Base-by-base conservation (phyloP, 1,140 invertebrate species). In the Hypothenemus hampei region DNA sequence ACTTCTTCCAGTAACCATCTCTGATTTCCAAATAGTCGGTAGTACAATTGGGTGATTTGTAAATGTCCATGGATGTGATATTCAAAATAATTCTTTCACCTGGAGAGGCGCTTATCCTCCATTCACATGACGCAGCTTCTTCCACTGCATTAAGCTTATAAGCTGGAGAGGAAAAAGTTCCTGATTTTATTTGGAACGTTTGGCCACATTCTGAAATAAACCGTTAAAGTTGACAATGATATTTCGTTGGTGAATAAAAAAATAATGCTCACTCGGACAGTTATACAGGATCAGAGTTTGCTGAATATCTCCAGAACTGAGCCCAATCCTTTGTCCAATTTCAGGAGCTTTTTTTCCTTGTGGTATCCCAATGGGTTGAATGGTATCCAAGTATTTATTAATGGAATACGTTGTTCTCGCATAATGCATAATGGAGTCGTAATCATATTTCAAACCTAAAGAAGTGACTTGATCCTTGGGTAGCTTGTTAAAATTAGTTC, bases 361-460 rank as follows among this genome's bases (percentile, higher is more conserved):
- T 35, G 82, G 81, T 26, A 82, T 79, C 60, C 90, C 89, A 52
- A 90, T 82, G 0, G 94, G 94, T 50, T 96, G 73, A 53, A 98
- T 98, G 0, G 95, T 98, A 66, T 98, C 95, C 50, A 97, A 71
- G 68, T 93, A 96, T 0, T 89, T 93, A 19, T 90, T 91, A 72
- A 90, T 93, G 0, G 95, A 94, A 74, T 98, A 98, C 0, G 96
- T 98, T 65, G 97, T 97, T 33, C 92, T 78, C 0, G 95, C 94
- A 71, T 98, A 98, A 69, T 99, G 96, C 96, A 99, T 98, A 53
- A 98, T 98, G 1, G 89, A 93, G 62, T 92, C 89, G 61, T 95
- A 98, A 69, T 99, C 96, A 64, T 99, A 99, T 0, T 86, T 83
- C 60, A 93, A 78, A 0, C 93, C 93, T n/a, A 98, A 74, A 0